Percentiles rank a stretch among this genome's conserved stretches.
Evolutionary conservation across 2,113 vertebrate genomes (phyloP).

Genomic region (Sylvia atricapilla): DNA sequence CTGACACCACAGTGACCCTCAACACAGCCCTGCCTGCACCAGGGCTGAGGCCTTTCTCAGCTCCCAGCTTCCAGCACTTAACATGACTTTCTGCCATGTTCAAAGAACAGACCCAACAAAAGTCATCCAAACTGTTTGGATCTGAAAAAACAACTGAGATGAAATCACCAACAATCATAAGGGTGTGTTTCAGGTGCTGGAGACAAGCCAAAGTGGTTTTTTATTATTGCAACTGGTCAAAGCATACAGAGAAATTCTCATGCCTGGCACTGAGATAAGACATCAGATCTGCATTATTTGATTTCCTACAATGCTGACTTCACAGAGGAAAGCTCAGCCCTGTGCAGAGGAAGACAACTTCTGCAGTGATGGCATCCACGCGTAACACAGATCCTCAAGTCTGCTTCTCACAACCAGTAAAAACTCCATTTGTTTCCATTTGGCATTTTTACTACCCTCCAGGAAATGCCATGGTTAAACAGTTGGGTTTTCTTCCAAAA

Average conservation of each 20-base stretch:
- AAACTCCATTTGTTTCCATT: not conserved
- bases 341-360: not conserved
- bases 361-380: not conserved
- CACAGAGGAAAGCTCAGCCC: not conserved
- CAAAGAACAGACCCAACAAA: not conserved
- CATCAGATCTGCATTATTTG: not conserved
- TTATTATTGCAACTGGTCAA: not conserved
- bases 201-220: not conserved
- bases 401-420: not conserved
- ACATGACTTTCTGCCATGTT: not conserved
- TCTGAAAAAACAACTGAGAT: not conserved
- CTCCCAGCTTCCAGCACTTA: not conserved
- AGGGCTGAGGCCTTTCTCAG: not conserved
- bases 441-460: not conserved
- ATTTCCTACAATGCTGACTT: not conserved
- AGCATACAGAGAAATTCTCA: not conserved
- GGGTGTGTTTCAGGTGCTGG: not conserved
- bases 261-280: not conserved
- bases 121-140: not conserved
- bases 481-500: not conserved
- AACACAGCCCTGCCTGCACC: not conserved
- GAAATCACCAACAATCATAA: not conserved
- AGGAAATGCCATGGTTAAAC: not conserved
- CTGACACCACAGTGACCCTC: not conserved
- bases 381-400: not conserved